Evolutionary conservation across 2,113 vertebrate species (phyloP).

Genomic region (Lucifuga dentata): DNA sequence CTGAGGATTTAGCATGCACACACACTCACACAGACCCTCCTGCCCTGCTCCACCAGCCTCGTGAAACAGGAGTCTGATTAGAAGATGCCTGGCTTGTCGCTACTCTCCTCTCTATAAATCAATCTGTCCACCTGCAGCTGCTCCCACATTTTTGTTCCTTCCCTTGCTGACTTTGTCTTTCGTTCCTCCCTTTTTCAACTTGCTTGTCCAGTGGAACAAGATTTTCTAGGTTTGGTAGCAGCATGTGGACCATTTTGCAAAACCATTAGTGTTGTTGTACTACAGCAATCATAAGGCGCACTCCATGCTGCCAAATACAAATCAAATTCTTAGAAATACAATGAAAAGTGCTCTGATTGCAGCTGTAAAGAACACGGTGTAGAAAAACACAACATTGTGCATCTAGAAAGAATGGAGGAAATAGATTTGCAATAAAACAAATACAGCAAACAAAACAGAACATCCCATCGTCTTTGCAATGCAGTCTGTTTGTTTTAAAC

Average conservation of each 20-base stretch:
- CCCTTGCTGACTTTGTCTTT: slow-evolving; percentile 5
- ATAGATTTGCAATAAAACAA: background rate
- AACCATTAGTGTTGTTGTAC: slow-evolving; percentile 9
- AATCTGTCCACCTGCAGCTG: slow-evolving; percentile 56
- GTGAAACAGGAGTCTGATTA: slow-evolving; percentile 61
- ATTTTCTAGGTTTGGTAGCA: slow-evolving; percentile 39
- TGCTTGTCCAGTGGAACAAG: slow-evolving; percentile 63
- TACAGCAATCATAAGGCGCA: background rate
- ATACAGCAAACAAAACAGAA: slow-evolving; percentile 1
- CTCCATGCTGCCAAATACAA: background rate
- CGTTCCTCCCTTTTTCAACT: slow-evolving; percentile 35
- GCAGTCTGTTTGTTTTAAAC: background rate
- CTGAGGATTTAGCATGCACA: slow-evolving; percentile 37
- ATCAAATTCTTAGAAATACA: background rate
- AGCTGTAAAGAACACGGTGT: background rate
- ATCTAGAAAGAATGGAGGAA: background rate
- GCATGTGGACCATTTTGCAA: background rate
- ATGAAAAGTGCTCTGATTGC: slow-evolving; percentile 6
- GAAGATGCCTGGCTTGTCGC: slow-evolving; percentile 59
- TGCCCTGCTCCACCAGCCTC: slow-evolving; percentile 42
- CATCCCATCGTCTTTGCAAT: background rate
- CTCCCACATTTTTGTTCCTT: slow-evolving; percentile 10
- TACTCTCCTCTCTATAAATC: slow-evolving; percentile 69
- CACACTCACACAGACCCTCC: slow-evolving; percentile 35
- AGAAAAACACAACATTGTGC: background rate